Percentiles rank a stretch among this genome's conserved stretches.
These are phyloP conservation scores for Poeciliopsis occidentalis DNA, from an alignment of 2,113 vertebrate genomes.

Conservation along the genomic window DNA sequence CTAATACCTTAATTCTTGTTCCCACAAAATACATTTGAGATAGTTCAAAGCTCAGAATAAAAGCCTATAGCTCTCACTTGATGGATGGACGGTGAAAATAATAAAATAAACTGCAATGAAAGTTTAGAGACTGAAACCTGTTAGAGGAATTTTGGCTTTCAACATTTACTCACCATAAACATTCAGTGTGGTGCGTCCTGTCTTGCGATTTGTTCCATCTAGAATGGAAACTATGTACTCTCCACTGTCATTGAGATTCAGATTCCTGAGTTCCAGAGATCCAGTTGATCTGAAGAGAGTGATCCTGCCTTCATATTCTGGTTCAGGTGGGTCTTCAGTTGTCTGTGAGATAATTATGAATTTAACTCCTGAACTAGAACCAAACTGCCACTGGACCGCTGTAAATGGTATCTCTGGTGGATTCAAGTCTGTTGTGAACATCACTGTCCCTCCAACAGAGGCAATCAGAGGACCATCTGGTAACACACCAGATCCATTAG, in stretches of 20 bases:
- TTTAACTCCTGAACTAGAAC: fast-evolving
- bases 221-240: fast-evolving
- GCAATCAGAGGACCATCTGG: constrained; percentile 24
- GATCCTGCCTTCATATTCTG: constrained; percentile 23
- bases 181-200: fast-evolving
- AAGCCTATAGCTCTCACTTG: too few species aligned
- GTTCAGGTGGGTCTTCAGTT: fast-evolving
- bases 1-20: too few species aligned
- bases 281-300: constrained; percentile 17
- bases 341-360: fast-evolving
- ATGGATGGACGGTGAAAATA: neutral
- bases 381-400: neutral
- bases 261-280: constrained; percentile 59
- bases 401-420: neutral
- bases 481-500: constrained; percentile 36
- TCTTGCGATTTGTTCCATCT: fast-evolving
- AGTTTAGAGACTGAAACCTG: neutral
- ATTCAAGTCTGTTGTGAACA: constrained; percentile 28
- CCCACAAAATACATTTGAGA: too few species aligned
- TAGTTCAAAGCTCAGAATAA: too few species aligned
- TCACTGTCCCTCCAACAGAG: constrained; percentile 26
- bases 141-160: neutral
- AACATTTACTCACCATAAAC: constrained; percentile 39
- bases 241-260: constrained; percentile 47
- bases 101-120: neutral